Base-by-base conservation (phyloP, 2,888 invertebrate species). In the Watsonalla cultraria region DNA sequence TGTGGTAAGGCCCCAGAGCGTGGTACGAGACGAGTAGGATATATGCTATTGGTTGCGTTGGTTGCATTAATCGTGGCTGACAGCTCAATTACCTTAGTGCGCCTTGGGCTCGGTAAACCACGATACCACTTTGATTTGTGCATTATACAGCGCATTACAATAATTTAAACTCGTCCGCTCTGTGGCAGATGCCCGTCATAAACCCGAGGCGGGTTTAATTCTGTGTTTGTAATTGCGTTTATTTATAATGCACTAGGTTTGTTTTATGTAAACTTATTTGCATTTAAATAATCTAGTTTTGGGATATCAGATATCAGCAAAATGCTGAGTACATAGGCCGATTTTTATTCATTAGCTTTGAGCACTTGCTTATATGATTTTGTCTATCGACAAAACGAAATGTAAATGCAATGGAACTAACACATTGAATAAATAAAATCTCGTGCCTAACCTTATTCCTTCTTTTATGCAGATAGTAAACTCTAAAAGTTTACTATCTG, bases 51-150 rank as follows among this genome's bases (percentile, higher is more conserved):
- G 57, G 64, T 60, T 70, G 68, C 73, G 69, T 76, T 74, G 72
- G 76, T 77, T 71, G 71, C 80, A 84, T 85, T 83, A 82, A 87
- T 87, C 82, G 78, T 60, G 61, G 66, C 70, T 77, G 87, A 85
- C 87, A 86, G 84, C 82, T 86, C 86, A 86, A 87, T 87, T 86
- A 86, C 76, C 73, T 69, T 60, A 57, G 63, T 62, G 57, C 53
- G 52, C 60, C 60, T 53, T 56, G 65, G 39, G 55, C 51, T 51
- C 53, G 49, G 46, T 46, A 37, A 35, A 37, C 49, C 37, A 37
- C 37, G 13, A 49, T 39, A 9, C 37, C 49, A 49, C 55, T 70
- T 78, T 78, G 72, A 76, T 77, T 75, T 72, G 75, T 73, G 66
- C 65, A 70, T 62, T 68, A 65, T 64, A 62, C 54, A 67, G 65